Percentiles rank a stretch among this genome's conserved stretches.
Conservation (phyloP, 1,140 invertebrate genomes). For the Drosophila novamexicana region DNA sequence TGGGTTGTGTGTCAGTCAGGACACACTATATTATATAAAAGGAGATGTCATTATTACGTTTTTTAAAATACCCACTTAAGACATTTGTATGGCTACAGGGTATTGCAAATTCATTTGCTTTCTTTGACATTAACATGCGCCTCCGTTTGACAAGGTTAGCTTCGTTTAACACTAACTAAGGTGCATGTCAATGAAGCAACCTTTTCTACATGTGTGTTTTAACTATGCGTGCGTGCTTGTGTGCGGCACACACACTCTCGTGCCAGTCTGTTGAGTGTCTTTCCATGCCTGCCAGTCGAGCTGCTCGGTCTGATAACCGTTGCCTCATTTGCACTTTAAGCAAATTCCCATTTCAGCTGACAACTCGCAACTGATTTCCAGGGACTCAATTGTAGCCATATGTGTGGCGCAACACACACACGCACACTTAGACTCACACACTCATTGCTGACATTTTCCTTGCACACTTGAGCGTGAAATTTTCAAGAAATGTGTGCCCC, state of each 20-base stretch:
- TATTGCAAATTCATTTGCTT: constrained; percentile 31
- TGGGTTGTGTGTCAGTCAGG: too few relatives aligned
- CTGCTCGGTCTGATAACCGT: constrained; percentile 10
- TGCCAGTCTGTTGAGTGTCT: constrained; percentile 22
- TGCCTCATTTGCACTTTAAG: constrained; percentile 60
- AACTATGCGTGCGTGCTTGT: constrained; percentile 2
- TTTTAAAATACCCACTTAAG: not conserved
- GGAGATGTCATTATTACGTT: too few relatives aligned
- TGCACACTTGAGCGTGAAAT: constrained; percentile 39
- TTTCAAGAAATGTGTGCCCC: constrained; percentile 43
- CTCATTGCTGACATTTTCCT: constrained; percentile 20
- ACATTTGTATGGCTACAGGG: not conserved
- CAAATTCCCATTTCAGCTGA: constrained; percentile 42
- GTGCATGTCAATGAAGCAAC: constrained; percentile 23
- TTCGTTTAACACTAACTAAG: constrained; percentile 36
- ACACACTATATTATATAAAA: not conserved
- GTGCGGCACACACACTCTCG: not conserved
- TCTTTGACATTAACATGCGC: constrained; percentile 32
- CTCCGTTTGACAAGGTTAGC: constrained; percentile 52
- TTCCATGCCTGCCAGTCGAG: constrained; percentile 31
- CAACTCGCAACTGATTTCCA: constrained; percentile 50
- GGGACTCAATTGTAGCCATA: constrained; percentile 50
- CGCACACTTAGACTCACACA: constrained; percentile 26
- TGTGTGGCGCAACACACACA: constrained; percentile 26
- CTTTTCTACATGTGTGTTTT: constrained; percentile 1